Evolutionary conservation across 53 echinoderm and acorn worm species (phyloP).

Genomic region (Pentamera pediparva): DNA sequence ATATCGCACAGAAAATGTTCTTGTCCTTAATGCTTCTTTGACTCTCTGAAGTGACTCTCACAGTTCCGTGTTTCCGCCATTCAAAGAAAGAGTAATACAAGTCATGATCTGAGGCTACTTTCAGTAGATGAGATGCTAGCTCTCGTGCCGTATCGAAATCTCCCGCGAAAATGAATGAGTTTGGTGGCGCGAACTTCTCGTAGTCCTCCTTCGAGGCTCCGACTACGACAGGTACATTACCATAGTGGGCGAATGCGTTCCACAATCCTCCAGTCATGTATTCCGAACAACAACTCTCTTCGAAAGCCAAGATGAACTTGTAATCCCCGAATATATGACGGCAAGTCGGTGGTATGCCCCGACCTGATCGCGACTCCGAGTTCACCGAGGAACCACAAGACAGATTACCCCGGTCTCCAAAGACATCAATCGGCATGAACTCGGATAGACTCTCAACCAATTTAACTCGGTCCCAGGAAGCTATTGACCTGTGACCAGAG

Average conservation of each 20-base stretch:
- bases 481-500: neutral
- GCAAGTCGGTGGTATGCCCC: too few relatives aligned
- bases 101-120: neutral
- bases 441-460: neutral
- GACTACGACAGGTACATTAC: neutral
- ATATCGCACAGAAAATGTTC: neutral
- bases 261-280: neutral
- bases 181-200: conserved; percentile 1
- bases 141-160: neutral
- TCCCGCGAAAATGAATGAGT: conserved; percentile 16
- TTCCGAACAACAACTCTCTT: conserved; percentile 18
- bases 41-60: neutral
- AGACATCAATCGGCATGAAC: neutral
- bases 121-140: neutral
- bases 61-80: neutral
- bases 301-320: conserved; percentile 1
- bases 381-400: neutral
- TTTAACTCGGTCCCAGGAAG: neutral
- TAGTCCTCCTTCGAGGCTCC: conserved; percentile 11
- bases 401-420: neutral
- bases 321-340: neutral
- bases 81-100: neutral
- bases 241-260: neutral
- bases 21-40: neutral
- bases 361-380: too few relatives aligned